Percentiles rank a stretch among this genome's conserved stretches.
Conservation (phyloP, 1,140 invertebrate species). For the Penaeus chinensis region DNA sequence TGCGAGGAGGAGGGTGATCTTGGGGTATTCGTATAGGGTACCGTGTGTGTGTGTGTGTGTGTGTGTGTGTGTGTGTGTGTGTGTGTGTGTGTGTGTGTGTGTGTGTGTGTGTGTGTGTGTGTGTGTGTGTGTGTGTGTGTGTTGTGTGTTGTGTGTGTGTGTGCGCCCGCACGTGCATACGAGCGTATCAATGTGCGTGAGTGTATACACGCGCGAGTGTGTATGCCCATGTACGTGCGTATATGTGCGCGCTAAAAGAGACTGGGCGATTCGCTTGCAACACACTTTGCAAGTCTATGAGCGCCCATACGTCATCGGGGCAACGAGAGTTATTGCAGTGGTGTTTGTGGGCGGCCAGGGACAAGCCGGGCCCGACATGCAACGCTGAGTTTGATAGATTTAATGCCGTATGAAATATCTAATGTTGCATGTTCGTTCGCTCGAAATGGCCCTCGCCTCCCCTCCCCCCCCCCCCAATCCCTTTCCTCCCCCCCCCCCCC, state of each 20-base stretch:
- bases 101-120: background rate
- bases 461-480: too few species aligned
- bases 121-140: slow-evolving; percentile 6
- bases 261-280: background rate
- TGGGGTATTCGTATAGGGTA: too few species aligned
- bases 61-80: slow-evolving; percentile 33
- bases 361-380: slow-evolving; percentile 46
- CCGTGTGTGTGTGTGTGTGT: slow-evolving; percentile 21
- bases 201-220: too few species aligned
- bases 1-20: too few species aligned
- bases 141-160: background rate
- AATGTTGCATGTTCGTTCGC: background rate
- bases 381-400: slow-evolving; percentile 48
- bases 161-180: background rate
- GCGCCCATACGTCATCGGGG: slow-evolving; percentile 48
- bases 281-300: slow-evolving; percentile 59
- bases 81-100: background rate
- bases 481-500: too few species aligned
- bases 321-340: slow-evolving; percentile 44
- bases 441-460: too few species aligned
- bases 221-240: background rate
- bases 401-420: slow-evolving; percentile 27
- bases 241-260: background rate
- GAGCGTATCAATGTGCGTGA: background rate
- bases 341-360: slow-evolving; percentile 50